Percentiles rank a stretch among this genome's conserved stretches.
phyloP scores from a whole-genome alignment of 37 sponge, comb jelly and placozoan genomes.

The Chondrilla cf. caribensis region DNA sequence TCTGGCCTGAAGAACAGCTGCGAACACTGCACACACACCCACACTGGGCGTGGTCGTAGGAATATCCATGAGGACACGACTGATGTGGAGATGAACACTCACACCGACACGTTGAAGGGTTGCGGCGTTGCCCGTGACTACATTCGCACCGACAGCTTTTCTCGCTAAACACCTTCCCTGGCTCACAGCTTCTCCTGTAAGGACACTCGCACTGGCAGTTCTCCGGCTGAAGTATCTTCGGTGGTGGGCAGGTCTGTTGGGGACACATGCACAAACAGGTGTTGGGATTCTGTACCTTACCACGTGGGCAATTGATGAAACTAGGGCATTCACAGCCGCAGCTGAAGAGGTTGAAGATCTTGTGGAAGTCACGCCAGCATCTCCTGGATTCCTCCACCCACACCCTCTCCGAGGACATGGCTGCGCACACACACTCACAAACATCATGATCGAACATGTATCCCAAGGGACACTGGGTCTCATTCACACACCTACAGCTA shows the following conservation, averaged over 20 bases:
- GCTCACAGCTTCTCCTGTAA: background rate
- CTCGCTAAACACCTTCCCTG: background rate
- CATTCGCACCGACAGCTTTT: background rate
- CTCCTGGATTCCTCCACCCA: background rate
- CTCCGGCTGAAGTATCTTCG: background rate
- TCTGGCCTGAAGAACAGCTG: background rate
- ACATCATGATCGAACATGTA: background rate
- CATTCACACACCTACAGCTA: conserved; percentile 3
- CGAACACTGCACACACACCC: background rate
- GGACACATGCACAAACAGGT: conserved; percentile 42
- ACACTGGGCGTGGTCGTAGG: background rate
- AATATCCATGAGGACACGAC: background rate
- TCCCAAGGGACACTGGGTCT: background rate
- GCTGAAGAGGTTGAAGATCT: conserved; percentile 15
- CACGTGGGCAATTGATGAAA: background rate
- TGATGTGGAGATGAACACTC: background rate
- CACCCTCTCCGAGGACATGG: background rate
- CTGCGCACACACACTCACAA: conserved; percentile 3
- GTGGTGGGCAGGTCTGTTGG: background rate
- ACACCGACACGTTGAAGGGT: background rate
- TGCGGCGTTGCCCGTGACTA: background rate
- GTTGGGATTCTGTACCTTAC: conserved; percentile 11
- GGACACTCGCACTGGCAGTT: conserved; percentile 14
- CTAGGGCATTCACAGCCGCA: conserved; percentile 38
- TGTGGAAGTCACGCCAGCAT: background rate